phyloP scores from a whole-genome alignment of 2,797 vertebrate genomes.

The Enteromius unitaeniatus region DNA sequence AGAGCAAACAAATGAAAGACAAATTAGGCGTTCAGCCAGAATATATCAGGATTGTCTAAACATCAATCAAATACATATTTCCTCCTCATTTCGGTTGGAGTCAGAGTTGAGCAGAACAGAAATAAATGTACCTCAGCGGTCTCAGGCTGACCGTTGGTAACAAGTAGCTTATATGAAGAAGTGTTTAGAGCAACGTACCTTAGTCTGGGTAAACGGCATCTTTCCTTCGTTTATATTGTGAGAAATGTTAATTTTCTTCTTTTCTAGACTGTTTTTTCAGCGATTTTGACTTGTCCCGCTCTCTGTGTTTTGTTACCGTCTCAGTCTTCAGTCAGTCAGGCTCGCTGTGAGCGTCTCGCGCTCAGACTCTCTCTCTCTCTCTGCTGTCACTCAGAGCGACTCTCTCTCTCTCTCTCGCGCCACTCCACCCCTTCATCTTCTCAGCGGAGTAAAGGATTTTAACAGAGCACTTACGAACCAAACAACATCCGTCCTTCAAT shows the following conservation, averaged over 20 bases:
- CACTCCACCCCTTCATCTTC: constrained; percentile 57
- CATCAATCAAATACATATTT: neutral
- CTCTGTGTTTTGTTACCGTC: constrained; percentile 7
- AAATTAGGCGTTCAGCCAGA: neutral
- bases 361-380: constrained; percentile 63
- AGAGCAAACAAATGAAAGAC: constrained; percentile 18
- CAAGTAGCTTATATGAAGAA: constrained; percentile 24
- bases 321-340: constrained; percentile 48
- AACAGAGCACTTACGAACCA: constrained; percentile 9
- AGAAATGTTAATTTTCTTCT: constrained; percentile 28
- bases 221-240: neutral
- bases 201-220: constrained; percentile 35
- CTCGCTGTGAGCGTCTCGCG: constrained; percentile 43
- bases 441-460: constrained; percentile 30
- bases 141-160: constrained; percentile 21
- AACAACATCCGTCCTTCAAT: neutral
- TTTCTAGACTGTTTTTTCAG: neutral
- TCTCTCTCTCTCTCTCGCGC: constrained; percentile 42
- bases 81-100: neutral
- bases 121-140: neutral
- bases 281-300: neutral
- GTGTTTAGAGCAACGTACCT: constrained; percentile 39
- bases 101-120: constrained; percentile 18
- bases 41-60: neutral
- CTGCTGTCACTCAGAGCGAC: constrained; percentile 48